Base-by-base conservation (phyloP, 2,113 vertebrate species). In the Anhinga anhinga region DNA sequence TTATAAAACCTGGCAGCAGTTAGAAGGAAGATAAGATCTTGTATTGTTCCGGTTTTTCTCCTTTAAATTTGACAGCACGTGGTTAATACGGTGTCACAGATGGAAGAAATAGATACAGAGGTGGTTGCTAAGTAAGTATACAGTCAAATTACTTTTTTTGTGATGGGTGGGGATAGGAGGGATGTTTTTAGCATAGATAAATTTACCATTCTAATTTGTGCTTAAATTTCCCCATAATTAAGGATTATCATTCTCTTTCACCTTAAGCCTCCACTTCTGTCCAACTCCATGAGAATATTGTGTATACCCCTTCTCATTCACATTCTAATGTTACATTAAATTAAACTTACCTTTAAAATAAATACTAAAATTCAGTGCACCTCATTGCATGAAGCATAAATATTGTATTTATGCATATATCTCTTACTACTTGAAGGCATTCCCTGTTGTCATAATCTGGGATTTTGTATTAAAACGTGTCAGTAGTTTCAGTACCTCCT, bases 21-120 rank as follows among this genome's bases (percentile, higher is more conserved):
- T 70, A n/a, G 65, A 40, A 93, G 77, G 50, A 90, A 86, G 44
- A 38, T 76, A 79, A 88, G 34, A 63, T 50, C 86, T 87, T 69
- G 15, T 67, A 76, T 91, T 94, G 47, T 26, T 56, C 49, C 32
- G 7, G 10, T 59, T 56, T 71, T 77, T 44, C 34, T 44, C 71
- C 34, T 61, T 84, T 89, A 81, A 88, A 88, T 78, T 91, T 95
- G 95, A 14, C 98, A 99, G 99, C 98, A 98, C 87, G 98, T 99
- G 70, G 96, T 98, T 72, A 98, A 98, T 79, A 98, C 91, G 14
- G 97, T 99, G 95, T 98, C 97, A 52, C 97, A 98, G 96, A 98
- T 98, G 34, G 99, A 99, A 96, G 99, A 99, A 82, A 99, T 98
- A 69, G 98, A 99, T 97, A 97, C 98, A 45, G 99, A 99, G 88